phyloP scores from a whole-genome alignment of 1,140 invertebrate species.

The Harlomillsia oculata region DNA sequence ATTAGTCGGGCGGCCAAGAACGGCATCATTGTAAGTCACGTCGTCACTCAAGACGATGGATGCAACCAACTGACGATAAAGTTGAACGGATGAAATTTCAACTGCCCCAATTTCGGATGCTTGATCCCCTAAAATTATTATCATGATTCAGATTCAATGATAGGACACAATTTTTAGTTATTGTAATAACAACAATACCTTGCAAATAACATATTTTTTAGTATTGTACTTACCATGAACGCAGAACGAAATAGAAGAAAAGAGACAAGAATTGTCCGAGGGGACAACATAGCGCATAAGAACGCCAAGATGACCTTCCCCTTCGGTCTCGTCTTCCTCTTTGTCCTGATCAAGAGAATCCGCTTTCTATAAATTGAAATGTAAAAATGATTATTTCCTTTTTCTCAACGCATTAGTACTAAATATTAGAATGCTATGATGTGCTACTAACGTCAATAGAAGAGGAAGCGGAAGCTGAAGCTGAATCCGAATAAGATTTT shows the following conservation, averaged over 20 bases:
- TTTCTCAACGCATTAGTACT: too few species aligned
- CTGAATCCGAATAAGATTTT: too few species aligned
- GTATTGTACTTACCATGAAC: constrained; percentile 46
- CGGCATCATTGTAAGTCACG: constrained; percentile 69
- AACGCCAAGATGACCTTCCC: constrained; percentile 51
- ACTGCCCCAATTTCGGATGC: background rate
- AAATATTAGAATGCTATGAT: too few species aligned
- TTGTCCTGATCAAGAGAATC: too few species aligned
- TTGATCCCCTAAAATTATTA: background rate
- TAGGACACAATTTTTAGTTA: background rate
- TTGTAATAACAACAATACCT: constrained; percentile 20
- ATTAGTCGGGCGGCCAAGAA: constrained; percentile 71
- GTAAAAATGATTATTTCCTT: too few species aligned
- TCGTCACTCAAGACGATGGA: constrained; percentile 64
- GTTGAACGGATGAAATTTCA: too few species aligned
- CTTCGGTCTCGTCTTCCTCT: too few species aligned
- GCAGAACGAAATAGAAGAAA: constrained; percentile 72
- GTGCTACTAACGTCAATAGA: too few species aligned
- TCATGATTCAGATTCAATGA: background rate
- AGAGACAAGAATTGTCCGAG: constrained; percentile 90
- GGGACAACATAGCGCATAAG: constrained; percentile 82
- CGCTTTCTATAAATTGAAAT: too few species aligned
- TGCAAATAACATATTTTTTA: background rate
- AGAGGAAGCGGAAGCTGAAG: too few species aligned
- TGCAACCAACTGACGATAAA: constrained; percentile 78